These are phyloP conservation scores for Drosophila parabipectinata DNA, from an alignment of 1,140 invertebrate species.

Conservation along the genomic window DNA sequence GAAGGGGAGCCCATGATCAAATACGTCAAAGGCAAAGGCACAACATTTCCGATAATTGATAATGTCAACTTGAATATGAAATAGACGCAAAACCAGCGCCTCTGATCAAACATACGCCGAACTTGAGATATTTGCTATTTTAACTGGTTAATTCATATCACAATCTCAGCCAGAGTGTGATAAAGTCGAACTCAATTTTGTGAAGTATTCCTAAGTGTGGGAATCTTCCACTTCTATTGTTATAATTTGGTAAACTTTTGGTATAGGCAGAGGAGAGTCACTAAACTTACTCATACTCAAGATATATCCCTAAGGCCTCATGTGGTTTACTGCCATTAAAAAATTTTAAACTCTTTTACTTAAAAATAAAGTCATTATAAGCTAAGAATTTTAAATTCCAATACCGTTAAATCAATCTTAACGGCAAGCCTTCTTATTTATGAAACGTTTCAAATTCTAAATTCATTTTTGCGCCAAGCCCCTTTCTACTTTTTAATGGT, in stretches of 20 bases:
- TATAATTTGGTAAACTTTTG: neutral
- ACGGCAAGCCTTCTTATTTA: neutral
- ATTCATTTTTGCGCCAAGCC: neutral
- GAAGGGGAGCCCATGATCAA: neutral
- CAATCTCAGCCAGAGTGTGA: neutral
- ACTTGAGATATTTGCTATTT: conserved; percentile 26
- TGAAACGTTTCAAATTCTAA: neutral
- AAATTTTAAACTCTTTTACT: neutral
- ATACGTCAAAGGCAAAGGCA: conserved; percentile 30
- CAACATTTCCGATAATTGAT: conserved; percentile 70
- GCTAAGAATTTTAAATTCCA: neutral
- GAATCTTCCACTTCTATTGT: neutral
- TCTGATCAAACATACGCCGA: conserved; percentile 14
- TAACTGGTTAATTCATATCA: conserved; percentile 3
- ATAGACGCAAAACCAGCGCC: conserved; percentile 31
- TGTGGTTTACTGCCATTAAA: neutral
- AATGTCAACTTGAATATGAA: conserved; percentile 66
- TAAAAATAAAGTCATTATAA: neutral
- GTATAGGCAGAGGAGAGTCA: no score
- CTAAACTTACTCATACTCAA: no score
- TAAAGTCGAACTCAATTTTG: neutral
- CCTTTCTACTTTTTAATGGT: neutral
- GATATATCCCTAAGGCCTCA: no score
- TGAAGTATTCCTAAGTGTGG: neutral
- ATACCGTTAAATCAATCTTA: conserved; percentile 5